Percentiles rank a stretch among this genome's conserved stretches.
Conservation (phyloP, 1,140 invertebrate genomes). For the Papilio aristodemus region DNA sequence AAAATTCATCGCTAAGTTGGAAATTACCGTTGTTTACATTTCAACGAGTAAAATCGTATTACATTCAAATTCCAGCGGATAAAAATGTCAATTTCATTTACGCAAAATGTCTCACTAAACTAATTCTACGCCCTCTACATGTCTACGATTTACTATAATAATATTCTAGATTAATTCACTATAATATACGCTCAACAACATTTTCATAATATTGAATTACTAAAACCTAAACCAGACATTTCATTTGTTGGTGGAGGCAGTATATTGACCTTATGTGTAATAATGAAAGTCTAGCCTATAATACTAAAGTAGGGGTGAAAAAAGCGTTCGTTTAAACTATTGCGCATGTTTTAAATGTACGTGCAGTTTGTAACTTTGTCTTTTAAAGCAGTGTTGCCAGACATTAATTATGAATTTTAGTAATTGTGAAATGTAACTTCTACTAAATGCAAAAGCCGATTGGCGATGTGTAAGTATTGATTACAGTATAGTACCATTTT, state of each 20-base stretch:
- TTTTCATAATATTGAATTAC: slow-evolving; percentile 46
- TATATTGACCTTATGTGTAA: slow-evolving; percentile 13
- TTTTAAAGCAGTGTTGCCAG: slow-evolving; percentile 4
- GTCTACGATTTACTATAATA: slow-evolving; percentile 52
- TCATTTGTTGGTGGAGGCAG: slow-evolving; percentile 43
- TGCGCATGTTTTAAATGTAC: slow-evolving; percentile 3
- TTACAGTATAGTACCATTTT: background rate
- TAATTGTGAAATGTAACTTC: background rate
- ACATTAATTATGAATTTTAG: background rate
- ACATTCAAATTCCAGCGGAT: background rate
- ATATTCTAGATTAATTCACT: slow-evolving; percentile 50
- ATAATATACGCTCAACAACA: slow-evolving; percentile 58
- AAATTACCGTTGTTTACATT: background rate
- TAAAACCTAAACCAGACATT: slow-evolving; percentile 45
- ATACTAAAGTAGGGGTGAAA: slow-evolving; percentile 8
- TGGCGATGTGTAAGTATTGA: background rate
- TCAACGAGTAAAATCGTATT: background rate
- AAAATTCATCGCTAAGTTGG: background rate
- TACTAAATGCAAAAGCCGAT: slow-evolving; percentile 10
- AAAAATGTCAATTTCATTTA: slow-evolving; percentile 13
- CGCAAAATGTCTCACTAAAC: slow-evolving; percentile 36
- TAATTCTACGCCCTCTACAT: slow-evolving; percentile 50
- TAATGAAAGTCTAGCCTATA: slow-evolving; percentile 4
- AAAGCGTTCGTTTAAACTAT: slow-evolving; percentile 1
- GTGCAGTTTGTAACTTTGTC: background rate